These are phyloP conservation scores for Drosophila rubida DNA, from an alignment of 2,888 invertebrate genomes.

Conservation along the genomic window DNA sequence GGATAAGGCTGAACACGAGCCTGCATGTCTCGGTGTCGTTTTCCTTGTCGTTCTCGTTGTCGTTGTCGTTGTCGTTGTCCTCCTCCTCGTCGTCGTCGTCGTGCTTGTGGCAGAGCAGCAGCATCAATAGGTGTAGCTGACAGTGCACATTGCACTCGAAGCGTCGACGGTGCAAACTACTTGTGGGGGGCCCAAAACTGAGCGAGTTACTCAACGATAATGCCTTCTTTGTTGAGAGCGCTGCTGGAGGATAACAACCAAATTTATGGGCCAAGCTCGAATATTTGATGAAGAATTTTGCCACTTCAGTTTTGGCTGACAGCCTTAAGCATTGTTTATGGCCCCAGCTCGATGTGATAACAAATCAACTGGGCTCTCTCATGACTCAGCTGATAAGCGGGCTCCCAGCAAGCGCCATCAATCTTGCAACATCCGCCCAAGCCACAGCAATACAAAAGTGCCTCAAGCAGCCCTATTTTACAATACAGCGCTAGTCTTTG, in stretches of 20 bases:
- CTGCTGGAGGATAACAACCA: neutral
- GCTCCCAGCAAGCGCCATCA: neutral
- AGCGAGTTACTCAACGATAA: conserved; percentile 39
- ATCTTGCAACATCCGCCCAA: neutral
- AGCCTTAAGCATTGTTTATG: conserved; percentile 30
- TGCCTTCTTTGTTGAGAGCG: too few relatives aligned
- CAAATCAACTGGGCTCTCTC: conserved; percentile 7
- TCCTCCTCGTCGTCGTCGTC: neutral
- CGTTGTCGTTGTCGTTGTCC: neutral
- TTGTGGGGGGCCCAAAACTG: conserved; percentile 12
- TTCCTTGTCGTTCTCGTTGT: neutral
- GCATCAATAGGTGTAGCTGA: conserved; percentile 55
- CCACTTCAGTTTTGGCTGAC: conserved; percentile 49
- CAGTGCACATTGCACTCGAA: conserved; percentile 39
- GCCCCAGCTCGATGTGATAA: conserved; percentile 22
- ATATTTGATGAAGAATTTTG: conserved; percentile 51
- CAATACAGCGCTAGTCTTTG: too few relatives aligned
- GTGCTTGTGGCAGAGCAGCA: conserved; percentile 21
- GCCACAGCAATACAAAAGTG: neutral
- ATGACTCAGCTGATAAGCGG: neutral
- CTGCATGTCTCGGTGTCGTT: neutral
- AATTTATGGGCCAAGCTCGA: conserved; percentile 41
- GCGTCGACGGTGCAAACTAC: conserved; percentile 37
- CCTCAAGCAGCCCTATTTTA: neutral
- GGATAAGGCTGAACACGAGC: conserved; percentile 3